These are phyloP conservation scores for Callithrix jacchus DNA, from an alignment of 2,113 vertebrate genomes.

Conservation along the genomic window DNA sequence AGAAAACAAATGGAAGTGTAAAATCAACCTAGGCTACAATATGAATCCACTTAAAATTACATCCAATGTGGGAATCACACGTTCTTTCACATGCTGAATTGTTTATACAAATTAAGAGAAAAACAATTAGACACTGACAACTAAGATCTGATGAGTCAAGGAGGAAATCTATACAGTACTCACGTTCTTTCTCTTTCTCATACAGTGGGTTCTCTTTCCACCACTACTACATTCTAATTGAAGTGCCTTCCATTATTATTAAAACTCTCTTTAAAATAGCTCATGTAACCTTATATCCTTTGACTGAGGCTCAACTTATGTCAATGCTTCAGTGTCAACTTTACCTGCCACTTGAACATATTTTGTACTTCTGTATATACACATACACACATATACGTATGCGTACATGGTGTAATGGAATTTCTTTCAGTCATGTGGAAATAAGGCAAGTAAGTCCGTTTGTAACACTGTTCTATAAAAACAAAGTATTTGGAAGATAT, in stretches of 20 bases:
- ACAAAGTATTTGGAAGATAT: not conserved
- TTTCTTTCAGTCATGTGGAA: not conserved
- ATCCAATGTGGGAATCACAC: not conserved
- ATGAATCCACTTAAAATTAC: not conserved
- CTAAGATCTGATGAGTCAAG: not conserved
- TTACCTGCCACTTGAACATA: not conserved
- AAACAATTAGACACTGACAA: not conserved
- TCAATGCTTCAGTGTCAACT: not conserved
- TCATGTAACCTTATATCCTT: not conserved
- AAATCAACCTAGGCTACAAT: not conserved
- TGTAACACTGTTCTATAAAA: not conserved
- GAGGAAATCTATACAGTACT: accelerated
- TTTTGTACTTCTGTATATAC: too few species aligned
- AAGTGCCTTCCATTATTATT: not conserved
- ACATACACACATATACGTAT: not conserved
- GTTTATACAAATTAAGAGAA: not conserved
- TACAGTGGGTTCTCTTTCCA: not conserved
- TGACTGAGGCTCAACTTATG: not conserved
- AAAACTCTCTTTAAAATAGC: not conserved
- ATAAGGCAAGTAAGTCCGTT: not conserved
- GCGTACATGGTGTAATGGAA: not conserved
- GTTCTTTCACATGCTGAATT: not conserved
- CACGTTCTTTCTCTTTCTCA: not conserved
- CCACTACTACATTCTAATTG: accelerated
- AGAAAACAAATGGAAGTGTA: not conserved